These are phyloP conservation scores for Rhinolophus ferrumequinum DNA, from an alignment of 2,113 vertebrate species.

Conservation along the genomic window DNA sequence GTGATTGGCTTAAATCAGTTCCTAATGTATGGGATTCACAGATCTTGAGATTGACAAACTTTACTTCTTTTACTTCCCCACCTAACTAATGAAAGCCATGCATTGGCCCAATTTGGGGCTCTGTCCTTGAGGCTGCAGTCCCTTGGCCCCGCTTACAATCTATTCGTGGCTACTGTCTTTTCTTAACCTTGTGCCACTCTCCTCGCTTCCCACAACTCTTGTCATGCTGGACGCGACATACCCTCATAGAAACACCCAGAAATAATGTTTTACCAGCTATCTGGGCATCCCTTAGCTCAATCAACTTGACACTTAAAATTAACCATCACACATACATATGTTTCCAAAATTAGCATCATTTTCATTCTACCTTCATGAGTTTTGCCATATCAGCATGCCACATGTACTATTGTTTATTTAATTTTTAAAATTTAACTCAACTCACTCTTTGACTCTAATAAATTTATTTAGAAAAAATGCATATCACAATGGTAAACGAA, in stretches of 20 bases:
- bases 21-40: too few relatives aligned
- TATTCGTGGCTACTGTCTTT: too few relatives aligned
- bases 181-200: too few relatives aligned
- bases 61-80: too few relatives aligned
- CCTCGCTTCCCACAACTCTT: too few relatives aligned
- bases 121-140: too few relatives aligned
- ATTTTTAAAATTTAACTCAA: background rate
- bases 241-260: background rate
- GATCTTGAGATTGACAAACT: too few relatives aligned
- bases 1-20: too few relatives aligned
- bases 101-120: too few relatives aligned
- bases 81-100: too few relatives aligned
- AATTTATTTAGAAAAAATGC: background rate
- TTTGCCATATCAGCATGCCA: background rate
- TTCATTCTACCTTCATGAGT: background rate
- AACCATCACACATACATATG: background rate
- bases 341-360: background rate
- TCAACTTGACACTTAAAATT: background rate
- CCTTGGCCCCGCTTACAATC: too few relatives aligned
- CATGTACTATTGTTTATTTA: background rate
- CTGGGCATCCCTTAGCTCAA: background rate
- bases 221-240: background rate
- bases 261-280: background rate
- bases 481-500: background rate
- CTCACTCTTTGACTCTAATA: background rate